Base-by-base conservation (phyloP, 2,888 invertebrate genomes). In the Cyaniris semiargus region DNA sequence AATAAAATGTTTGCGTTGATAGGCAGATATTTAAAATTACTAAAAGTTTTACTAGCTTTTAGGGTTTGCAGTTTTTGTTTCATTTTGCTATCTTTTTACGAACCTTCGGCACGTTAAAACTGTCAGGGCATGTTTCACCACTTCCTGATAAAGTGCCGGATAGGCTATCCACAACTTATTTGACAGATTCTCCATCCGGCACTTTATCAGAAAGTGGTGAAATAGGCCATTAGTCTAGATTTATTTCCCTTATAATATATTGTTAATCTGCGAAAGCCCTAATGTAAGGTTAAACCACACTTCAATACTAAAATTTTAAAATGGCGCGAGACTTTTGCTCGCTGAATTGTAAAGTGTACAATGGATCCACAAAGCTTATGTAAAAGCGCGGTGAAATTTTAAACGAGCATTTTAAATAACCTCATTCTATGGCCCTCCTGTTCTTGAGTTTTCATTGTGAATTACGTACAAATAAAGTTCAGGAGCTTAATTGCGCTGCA, bases 391-490 rank as follows among this genome's bases (percentile, higher is more conserved):
- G 48, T 72, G 21, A 72, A 72, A 72, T 72, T 72, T 72, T 72
- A 72, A 72, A 48, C 48, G 72, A 48, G 74, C 74, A 74, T 74
- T 53, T 74, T 74, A 74, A 74, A 74, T 74, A 74, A 74, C 27
- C 74, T 74, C 23, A 74, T 74, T 74, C 74, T 27, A 48, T 53
- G 21, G 27, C 74, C 48, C 74, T 44, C 44, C 48, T 53, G 23
- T 53, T 27, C 27, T 38, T 44, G 72, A 44, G 72, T 72, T 74
- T 74, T 48, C 48, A 74, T 74, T 74, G 53, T 74, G 8, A 74
- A 74, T 74, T 53, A 53, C 53, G 27, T 72, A 38, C 7, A 23
- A 44, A 72, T 72, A 31, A 66, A 31, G 44, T 72, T 72, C 44
- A 21, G 21, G 8, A 44, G 71, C 13, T 31, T 44, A 23, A 72